Conservation (phyloP, 2,113 vertebrate genomes). For the Mastomys natalensis region DNA sequence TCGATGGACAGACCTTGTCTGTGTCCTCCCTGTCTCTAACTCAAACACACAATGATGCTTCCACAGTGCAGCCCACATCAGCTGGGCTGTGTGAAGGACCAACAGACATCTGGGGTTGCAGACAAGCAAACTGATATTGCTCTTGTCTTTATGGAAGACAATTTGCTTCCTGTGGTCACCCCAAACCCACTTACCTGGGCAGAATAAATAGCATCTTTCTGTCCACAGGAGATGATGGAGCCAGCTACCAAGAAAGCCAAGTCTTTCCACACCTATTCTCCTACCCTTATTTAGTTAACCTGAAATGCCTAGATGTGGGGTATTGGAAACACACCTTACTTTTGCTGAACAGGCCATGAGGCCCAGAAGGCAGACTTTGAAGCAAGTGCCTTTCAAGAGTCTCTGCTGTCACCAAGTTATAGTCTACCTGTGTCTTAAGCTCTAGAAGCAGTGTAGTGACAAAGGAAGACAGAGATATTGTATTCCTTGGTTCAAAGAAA, state of each 20-base stretch:
- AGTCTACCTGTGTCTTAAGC: neutral
- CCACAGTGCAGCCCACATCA: neutral
- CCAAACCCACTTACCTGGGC: no score
- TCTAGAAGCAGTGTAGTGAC: neutral
- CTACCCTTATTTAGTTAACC: neutral
- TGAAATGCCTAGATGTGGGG: neutral
- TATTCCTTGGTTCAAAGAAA: neutral
- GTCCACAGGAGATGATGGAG: no score
- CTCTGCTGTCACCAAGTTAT: accelerated
- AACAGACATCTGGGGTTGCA: neutral
- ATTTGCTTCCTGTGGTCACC: accelerated
- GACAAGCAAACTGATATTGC: accelerated
- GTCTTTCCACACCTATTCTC: neutral
- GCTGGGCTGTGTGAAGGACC: neutral
- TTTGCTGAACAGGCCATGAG: accelerated
- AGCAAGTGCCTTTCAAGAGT: neutral
- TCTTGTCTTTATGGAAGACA: neutral
- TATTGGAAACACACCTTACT: neutral
- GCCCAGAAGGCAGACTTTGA: no score
- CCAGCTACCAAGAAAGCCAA: neutral
- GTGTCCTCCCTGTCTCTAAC: neutral
- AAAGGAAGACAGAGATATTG: neutral
- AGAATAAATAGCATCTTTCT: neutral
- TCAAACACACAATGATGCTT: no score
- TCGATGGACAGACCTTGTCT: neutral